Evolutionary conservation across 2,888 invertebrate genomes (phyloP), one percentile per base, ranked within the genome.

Genomic region (Tiphia femorata): DNA sequence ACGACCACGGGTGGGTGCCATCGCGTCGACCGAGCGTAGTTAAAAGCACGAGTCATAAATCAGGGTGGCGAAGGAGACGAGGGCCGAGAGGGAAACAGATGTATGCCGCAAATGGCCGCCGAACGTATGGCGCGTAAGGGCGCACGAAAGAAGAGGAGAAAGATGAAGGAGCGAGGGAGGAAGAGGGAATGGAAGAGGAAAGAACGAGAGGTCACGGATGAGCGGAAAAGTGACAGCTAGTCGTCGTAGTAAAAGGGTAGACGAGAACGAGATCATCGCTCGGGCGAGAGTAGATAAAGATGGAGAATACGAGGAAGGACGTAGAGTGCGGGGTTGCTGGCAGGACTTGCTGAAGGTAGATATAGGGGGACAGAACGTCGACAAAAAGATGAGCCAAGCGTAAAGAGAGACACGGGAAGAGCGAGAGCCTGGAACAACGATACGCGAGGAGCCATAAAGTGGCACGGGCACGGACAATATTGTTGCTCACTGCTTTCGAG

Each of bases 61-160:
- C 75, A 72, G 68, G 48, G 62, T 20, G 49, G 61, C 43, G 60
- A 64, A 73, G 64, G 58, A 66, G 67, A 66, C 57, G 58, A 65
- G 70, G 64, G 64, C 57, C 56, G 49, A 64, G 66, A n/a, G n/a
- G n/a, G n/a, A 67, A 75, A 68, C 67, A 75, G 73, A 75, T 70
- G 73, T 68, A 70, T 54, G 70, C 75, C 70, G 61, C 73, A 71
- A 73, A 72, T 67, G 67, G 70, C 65, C n/a, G n/a, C n/a, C 56
- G 58, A 59, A 51, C 59, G 56, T 65, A 69, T 52, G 37, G 56
- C 23, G 43, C 38, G 21, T 43, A 58, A 49, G 55, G 48, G 27
- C n/a, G n/a, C n/a, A n/a, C n/a, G 46, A 52, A 40, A 16, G 37
- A 46, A 49, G 46, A 21, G 46, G 25, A 41, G 41, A 29, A 17